phyloP scores from a whole-genome alignment of 2,113 vertebrate species.

The Poicephalus gulielmi region DNA sequence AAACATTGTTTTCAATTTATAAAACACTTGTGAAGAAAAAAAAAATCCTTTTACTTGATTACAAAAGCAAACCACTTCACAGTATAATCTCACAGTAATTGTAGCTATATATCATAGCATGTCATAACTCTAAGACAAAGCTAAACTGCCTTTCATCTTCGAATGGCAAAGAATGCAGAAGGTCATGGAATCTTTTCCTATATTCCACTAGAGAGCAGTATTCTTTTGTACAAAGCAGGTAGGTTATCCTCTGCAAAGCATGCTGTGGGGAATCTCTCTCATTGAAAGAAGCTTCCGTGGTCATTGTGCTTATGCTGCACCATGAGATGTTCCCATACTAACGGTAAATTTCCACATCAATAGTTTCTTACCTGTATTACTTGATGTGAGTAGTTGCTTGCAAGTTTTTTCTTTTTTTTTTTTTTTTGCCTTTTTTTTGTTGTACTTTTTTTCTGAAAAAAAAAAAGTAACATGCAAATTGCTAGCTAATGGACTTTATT shows the following conservation, averaged over 20 bases:
- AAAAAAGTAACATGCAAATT: not conserved
- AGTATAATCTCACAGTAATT: constrained; percentile 70
- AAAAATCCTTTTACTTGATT: constrained; percentile 64
- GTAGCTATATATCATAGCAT: constrained; percentile 68
- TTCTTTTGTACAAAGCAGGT: constrained; percentile 81
- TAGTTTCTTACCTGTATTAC: not conserved
- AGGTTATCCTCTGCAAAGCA: constrained; percentile 48
- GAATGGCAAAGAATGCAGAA: constrained; percentile 37
- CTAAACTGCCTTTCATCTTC: constrained; percentile 46
- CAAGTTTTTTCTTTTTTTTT: not conserved
- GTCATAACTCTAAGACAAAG: constrained; percentile 58
- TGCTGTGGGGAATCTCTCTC: constrained; percentile 2
- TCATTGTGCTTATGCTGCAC: not conserved
- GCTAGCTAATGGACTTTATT: not conserved
- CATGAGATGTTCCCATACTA: not conserved
- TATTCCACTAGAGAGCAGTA: constrained; percentile 86
- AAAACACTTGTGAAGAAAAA: not conserved
- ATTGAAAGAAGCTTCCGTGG: not conserved
- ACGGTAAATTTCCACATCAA: not conserved
- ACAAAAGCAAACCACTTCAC: constrained; percentile 68
- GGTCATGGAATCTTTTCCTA: constrained; percentile 62
- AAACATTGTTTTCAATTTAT: constrained; percentile 61
- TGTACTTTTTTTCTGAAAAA: not conserved
- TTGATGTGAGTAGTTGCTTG: not conserved
- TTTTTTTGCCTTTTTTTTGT: not conserved